Base-by-base conservation (phyloP, 2,797 vertebrate genomes). In the Huso huso region DNA sequence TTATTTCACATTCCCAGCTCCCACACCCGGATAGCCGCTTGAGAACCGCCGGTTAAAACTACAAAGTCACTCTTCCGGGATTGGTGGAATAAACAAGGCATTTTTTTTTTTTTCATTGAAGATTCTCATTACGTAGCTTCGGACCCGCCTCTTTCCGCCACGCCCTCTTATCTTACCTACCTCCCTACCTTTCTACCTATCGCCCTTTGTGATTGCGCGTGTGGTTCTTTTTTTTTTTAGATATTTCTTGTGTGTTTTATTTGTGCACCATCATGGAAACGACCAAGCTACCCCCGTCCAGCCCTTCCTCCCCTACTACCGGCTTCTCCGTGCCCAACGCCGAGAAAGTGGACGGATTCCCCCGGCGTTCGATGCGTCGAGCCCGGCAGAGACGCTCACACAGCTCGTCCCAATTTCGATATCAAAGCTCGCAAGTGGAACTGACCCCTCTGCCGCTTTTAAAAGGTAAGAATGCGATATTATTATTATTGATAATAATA, bases 381-480 rank as follows among this genome's bases (percentile, higher is more conserved):
- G 92, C 93, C 72, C 89, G 93, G 49, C 94, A 94, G 81, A 84
- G 94, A 60, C 88, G 94, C 62, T 96, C 94, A 62, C 94, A 95
- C 78, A 95, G 94, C 76, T 96, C 94, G 15, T 96, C 94, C 70
- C 94, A 96, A 82, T 96, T 96, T 84, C 93, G 93, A 70, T 95
- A 95, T 81, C 94, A 95, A 89, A 95, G 93, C 82, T 94, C 93
- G 79, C 93, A 94, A 84, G 93, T 95, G 85, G 94, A 96, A 83
- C 91, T 96, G 70, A 94, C 92, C 0, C 87, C 93, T 0, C 89
- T 96, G 76, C 94, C 94, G 53, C 87, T 93, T 74, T 89, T 96
- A 72, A 95, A 95, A 94, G 94, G 94, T 96, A 85, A 84, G 91
- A 52, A 62, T 11, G 11, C 15, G 23, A 8, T 18, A n/a, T 61